These are phyloP conservation scores for Amniataba percoides DNA, from an alignment of 2,797 vertebrate species.

Conservation along the genomic window DNA sequence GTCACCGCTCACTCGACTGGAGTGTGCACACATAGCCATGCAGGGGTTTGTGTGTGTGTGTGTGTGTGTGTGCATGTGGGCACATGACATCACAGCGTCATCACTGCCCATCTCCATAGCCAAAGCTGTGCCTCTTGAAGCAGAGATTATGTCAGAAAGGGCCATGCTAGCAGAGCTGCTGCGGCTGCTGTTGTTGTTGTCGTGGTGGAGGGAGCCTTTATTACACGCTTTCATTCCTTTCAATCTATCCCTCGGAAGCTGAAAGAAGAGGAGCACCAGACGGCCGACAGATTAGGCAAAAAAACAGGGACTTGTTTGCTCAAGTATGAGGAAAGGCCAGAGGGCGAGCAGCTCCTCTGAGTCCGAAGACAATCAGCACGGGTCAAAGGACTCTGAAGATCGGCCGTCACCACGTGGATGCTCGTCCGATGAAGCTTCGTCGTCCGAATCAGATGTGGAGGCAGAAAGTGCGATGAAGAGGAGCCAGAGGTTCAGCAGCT, in stretches of 20 bases:
- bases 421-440: conserved; percentile 50
- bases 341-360: conserved; percentile 64
- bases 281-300: conserved; percentile 22
- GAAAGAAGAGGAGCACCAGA: conserved; percentile 23
- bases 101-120: conserved; percentile 73
- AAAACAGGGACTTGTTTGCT: conserved; percentile 25
- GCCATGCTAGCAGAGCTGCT: conserved; percentile 67
- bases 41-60: conserved; percentile 43
- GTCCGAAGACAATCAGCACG: conserved; percentile 52
- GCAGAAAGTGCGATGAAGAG: conserved; percentile 73
- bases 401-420: conserved; percentile 22
- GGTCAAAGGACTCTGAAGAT: conserved; percentile 45
- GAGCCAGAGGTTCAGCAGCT: conserved; percentile 72
- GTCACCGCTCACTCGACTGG: conserved; percentile 71
- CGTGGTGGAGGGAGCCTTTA: conserved; percentile 14
- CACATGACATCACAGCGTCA: conserved; percentile 78
- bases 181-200: conserved; percentile 39
- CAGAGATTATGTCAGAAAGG: conserved; percentile 77
- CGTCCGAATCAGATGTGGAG: conserved; percentile 38
- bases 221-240: conserved; percentile 21
- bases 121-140: conserved; percentile 71
- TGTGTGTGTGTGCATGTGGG: conserved; percentile 39
- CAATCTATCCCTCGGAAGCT: conserved; percentile 10
- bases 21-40: conserved; percentile 69
- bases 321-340: conserved; percentile 68